Evolutionary conservation across 2,888 invertebrate genomes (phyloP).

Genomic region (Tuta absoluta): DNA sequence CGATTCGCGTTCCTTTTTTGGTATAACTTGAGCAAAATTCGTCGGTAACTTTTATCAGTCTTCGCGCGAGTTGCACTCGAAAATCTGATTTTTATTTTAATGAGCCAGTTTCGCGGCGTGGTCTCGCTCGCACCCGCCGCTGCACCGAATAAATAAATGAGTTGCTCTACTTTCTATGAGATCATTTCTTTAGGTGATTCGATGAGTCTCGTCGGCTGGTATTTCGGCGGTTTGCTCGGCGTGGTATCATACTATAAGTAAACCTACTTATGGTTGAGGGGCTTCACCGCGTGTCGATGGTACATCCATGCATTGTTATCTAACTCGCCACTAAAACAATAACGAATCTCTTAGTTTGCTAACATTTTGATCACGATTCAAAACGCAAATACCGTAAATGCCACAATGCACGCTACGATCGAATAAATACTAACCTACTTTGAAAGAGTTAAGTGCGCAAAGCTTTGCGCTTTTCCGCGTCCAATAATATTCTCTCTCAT

Average conservation of each 20-base stretch:
- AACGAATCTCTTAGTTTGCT: conserved; percentile 45
- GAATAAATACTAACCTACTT: conserved; percentile 1
- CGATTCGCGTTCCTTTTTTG: conserved; percentile 76
- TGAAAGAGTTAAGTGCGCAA: conserved; percentile 3
- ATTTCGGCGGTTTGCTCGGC: conserved; percentile 41
- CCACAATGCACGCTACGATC: conserved; percentile 18
- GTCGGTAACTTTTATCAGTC: conserved; percentile 75
- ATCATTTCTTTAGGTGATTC: conserved; percentile 74
- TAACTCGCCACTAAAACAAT: conserved; percentile 53
- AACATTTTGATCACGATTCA: conserved; percentile 57
- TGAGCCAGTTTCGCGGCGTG: conserved; percentile 71
- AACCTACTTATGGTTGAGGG: conserved; percentile 35
- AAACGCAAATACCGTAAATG: conserved; percentile 38
- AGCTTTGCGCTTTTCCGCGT: neutral
- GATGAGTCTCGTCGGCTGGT: conserved; percentile 51
- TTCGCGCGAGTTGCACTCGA: conserved; percentile 74
- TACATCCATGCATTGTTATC: conserved; percentile 53
- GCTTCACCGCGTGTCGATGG: conserved; percentile 36
- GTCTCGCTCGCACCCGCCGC: conserved; percentile 67
- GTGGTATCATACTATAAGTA: conserved; percentile 40
- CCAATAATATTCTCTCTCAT: neutral
- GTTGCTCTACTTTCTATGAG: conserved; percentile 81
- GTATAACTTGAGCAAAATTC: conserved; percentile 80
- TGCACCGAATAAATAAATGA: conserved; percentile 80
- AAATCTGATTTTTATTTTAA: conserved; percentile 80